Percentiles rank a stretch among this genome's conserved stretches.
These are phyloP conservation scores for Bemisia tabaci DNA, from an alignment of 1,140 invertebrate genomes.

Conservation along the genomic window DNA sequence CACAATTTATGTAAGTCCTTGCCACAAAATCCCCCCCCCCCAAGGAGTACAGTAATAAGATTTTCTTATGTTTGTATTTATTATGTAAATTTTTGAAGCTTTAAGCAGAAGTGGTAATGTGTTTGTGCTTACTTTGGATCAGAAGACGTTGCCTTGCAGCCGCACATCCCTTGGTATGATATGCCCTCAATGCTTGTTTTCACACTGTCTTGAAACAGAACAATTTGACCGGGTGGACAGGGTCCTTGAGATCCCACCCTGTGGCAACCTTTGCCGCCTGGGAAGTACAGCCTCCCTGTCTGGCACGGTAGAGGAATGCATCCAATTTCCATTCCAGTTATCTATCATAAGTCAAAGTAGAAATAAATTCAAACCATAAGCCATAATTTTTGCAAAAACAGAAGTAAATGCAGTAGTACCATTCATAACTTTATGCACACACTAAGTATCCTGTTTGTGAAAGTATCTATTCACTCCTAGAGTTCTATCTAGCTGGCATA, in stretches of 20 bases:
- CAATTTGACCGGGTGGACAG: conserved; percentile 49
- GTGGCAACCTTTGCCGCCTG: conserved; percentile 53
- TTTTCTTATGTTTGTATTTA: too few relatives aligned
- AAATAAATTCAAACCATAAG: not conserved
- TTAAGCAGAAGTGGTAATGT: too few relatives aligned
- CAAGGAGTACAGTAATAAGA: too few relatives aligned
- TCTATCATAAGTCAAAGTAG: conserved; percentile 7
- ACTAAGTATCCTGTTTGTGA: conserved; percentile 3
- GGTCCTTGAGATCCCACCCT: conserved; percentile 56
- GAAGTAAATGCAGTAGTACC: not conserved
- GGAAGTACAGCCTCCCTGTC: conserved; percentile 55
- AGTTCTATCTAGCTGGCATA: too few relatives aligned
- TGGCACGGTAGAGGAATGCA: conserved; percentile 46
- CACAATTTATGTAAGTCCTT: too few relatives aligned
- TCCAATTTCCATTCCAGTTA: conserved; percentile 15
- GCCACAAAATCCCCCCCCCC: too few relatives aligned
- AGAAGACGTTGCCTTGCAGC: conserved; percentile 33
- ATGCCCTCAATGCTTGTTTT: conserved; percentile 59
- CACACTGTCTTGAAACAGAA: conserved; percentile 60
- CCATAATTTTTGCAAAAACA: not conserved
- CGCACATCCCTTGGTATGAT: conserved; percentile 66
- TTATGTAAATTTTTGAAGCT: too few relatives aligned
- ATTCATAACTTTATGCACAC: conserved; percentile 4
- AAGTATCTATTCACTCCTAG: too few relatives aligned
- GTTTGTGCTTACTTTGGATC: not conserved